A percentile compares a stretch with the other conserved stretches of the same genome.
Conservation (phyloP, 2,888 invertebrate species). For the Clusia tigrina region DNA sequence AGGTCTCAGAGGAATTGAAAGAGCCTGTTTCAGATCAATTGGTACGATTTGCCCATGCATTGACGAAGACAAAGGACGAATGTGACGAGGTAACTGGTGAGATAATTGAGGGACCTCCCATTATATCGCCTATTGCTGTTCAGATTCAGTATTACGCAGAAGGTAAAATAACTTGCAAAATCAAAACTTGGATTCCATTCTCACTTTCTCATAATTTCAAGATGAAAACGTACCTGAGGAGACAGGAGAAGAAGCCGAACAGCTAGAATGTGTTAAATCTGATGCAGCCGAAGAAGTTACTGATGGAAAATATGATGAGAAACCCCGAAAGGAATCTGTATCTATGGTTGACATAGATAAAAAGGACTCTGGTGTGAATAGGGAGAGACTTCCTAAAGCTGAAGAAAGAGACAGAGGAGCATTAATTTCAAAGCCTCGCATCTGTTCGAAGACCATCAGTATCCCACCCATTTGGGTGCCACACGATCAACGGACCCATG, state of each 20-base stretch:
- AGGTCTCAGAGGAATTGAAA: constrained; percentile 50
- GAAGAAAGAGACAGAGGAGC: constrained; percentile 38
- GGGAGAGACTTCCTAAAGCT: no score
- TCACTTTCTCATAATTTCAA: no score
- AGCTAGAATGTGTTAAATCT: no score
- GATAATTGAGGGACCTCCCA: constrained; percentile 47
- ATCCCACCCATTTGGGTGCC: constrained; percentile 70
- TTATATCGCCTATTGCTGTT: constrained; percentile 46
- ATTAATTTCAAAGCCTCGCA: constrained; percentile 37
- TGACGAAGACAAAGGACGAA: no score
- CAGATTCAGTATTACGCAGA: no score
- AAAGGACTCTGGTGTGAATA: constrained; percentile 32
- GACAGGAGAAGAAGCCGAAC: constrained; percentile 58
- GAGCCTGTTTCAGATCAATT: constrained; percentile 49
- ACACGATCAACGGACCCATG: constrained; percentile 68
- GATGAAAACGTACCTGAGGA: constrained; percentile 47
- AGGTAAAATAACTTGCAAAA: no score
- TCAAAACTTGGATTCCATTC: no score
- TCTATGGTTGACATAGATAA: no score
- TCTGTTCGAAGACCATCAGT: constrained; percentile 47
- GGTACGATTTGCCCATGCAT: constrained; percentile 46
- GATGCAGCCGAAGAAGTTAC: constrained; percentile 44
- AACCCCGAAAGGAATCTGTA: no score
- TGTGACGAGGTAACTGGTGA: constrained; percentile 49
- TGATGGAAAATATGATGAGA: no score